Conservation (phyloP, 2,797 vertebrate species). For the Chelidonichthys spinosus region DNA sequence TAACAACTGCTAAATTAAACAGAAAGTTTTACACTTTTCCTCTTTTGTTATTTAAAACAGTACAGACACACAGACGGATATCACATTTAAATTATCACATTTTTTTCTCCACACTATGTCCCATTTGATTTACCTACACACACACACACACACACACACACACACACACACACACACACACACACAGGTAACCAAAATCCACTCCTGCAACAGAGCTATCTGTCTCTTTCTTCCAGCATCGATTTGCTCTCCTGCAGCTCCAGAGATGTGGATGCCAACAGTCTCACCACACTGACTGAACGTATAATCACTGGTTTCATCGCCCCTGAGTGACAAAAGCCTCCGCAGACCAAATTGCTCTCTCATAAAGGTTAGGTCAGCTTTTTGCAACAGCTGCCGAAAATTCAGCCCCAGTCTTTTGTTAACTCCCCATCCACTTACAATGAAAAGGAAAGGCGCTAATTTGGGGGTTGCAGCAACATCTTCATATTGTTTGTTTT, state of each 20-base stretch:
- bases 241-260: conserved; percentile 32
- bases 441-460: neutral
- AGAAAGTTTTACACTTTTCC: neutral
- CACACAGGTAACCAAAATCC: conserved; percentile 35
- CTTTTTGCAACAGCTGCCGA: conserved; percentile 3
- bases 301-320: conserved; percentile 40
- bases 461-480: neutral
- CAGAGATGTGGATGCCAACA: conserved; percentile 31
- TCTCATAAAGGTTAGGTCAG: conserved; percentile 22
- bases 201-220: conserved; percentile 22
- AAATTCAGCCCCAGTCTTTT: neutral
- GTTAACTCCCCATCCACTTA: neutral
- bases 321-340: conserved; percentile 16
- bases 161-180: neutral
- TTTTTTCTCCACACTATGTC: neutral
- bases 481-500: neutral
- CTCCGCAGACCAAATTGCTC: conserved; percentile 26
- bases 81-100: neutral
- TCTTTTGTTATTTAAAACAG: conserved; percentile 17
- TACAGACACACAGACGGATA: neutral
- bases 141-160: neutral
- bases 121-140: conserved; percentile 3
- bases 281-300: conserved; percentile 39
- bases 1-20: conserved; percentile 9
- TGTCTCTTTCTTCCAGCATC: conserved; percentile 38